Evolutionary conservation across 2,797 vertebrate genomes (phyloP).

Genomic region (Ctenopoma kingsleyae): DNA sequence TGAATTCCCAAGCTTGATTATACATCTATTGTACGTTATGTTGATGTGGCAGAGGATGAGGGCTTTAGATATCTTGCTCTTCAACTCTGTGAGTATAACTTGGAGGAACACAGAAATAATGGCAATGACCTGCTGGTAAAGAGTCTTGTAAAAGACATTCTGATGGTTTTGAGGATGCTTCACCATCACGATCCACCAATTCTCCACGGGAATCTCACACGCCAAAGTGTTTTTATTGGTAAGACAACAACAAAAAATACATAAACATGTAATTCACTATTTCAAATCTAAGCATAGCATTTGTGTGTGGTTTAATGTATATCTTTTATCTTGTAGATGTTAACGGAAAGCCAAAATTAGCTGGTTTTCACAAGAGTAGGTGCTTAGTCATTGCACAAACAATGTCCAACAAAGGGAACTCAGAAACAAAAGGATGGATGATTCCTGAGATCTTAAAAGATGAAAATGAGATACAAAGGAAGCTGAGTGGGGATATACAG

Average conservation of each 20-base stretch:
- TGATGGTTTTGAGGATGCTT: conserved; percentile 65
- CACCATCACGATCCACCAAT: conserved; percentile 58
- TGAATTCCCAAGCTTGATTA: conserved; percentile 63
- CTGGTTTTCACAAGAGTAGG: conserved; percentile 81
- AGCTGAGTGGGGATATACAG: conserved; percentile 72
- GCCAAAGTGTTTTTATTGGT: conserved; percentile 82
- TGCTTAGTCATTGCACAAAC: conserved; percentile 54
- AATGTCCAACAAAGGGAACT: conserved; percentile 45
- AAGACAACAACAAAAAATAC: conserved; percentile 1
- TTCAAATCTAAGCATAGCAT: no score
- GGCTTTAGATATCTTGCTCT: conserved; percentile 79
- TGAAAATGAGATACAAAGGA: conserved; percentile 46
- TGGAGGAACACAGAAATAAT: conserved; percentile 63
- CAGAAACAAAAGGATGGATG: conserved; percentile 78
- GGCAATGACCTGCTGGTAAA: neutral
- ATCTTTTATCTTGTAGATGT: conserved; percentile 60
- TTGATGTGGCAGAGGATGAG: conserved; percentile 70
- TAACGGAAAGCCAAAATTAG: conserved; percentile 46
- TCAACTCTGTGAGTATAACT: conserved; percentile 78
- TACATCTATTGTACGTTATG: conserved; percentile 69
- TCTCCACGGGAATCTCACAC: conserved; percentile 79
- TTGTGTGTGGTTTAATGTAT: no score
- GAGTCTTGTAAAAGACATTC: conserved; percentile 52
- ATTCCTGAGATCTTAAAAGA: conserved; percentile 66
- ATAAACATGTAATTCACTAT: no score